Evolutionary conservation across 2,113 vertebrate species (phyloP), one percentile per base, ranked within the genome.

Genomic region (Trachemys scripta): DNA sequence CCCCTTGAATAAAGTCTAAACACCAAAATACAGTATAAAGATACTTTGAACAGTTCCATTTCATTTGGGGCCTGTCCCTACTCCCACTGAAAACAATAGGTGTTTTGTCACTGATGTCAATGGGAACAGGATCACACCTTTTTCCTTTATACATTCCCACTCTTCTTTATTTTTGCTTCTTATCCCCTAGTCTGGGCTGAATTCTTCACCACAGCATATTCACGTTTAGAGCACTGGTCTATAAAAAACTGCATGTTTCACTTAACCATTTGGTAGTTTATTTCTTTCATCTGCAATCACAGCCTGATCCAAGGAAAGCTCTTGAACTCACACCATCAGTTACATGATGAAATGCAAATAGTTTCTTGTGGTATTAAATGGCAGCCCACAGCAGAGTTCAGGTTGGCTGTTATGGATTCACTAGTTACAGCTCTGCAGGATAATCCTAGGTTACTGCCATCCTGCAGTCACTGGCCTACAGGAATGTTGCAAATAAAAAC

Each of bases 401-500:
- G 95, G 91, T 96, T 97, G 95, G 88, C 92, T 97, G 88, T 97
- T 96, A 90, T 88, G 90, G 95, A 93, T 94, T 97, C 92, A 72
- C 87, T 85, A 88, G 94, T 95, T 94, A 95, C 22, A 49, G 90
- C 97, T 97, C 97, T 56, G 96, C 97, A 97, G 97, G 97, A 97
- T 96, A 96, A 97, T 97, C 97, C 97, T 96, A 96, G 96, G 96
- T 82, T 96, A 82, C 97, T 85, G 97, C 97, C 92, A 90, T 97
- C 97, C 97, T 96, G 92, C 95, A 96, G 96, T 10, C 85, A 59
- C 35, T 90, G 96, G 97, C 97, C 97, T 98, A 96, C 95, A 97
- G 97, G 94, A 97, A 97, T 92, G 92, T 91, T 92, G 93, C 90
- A 97, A 97, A 97, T 84, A 96, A 98, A 98, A 98, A 98, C 96